Conservation (phyloP, 1,140 invertebrate genomes). For the Tyrophagus putrescentiae region DNA sequence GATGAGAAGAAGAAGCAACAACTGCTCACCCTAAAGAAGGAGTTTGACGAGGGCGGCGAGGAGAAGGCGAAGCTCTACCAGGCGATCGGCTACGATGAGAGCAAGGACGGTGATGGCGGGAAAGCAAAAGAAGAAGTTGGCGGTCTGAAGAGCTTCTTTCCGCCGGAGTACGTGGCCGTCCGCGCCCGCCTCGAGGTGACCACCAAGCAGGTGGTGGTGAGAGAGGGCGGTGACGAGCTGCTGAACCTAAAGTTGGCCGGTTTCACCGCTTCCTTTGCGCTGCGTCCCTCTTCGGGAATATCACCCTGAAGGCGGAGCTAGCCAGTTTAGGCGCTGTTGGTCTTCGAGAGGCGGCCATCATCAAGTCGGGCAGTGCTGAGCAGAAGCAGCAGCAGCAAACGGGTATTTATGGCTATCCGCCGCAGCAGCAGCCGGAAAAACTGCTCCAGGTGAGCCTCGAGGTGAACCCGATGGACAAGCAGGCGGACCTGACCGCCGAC, state of each 20-base stretch:
- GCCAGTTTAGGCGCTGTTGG: too few species aligned
- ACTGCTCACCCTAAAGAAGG: too few species aligned
- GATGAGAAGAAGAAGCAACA: too few species aligned
- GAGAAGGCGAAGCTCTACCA: conserved; percentile 83
- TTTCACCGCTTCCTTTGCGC: not conserved
- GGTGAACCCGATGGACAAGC: conserved; percentile 68
- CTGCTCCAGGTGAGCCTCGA: conserved; percentile 57
- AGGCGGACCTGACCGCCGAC: conserved; percentile 51
- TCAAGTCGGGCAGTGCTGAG: too few species aligned
- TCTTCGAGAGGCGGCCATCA: too few species aligned
- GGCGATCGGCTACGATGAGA: conserved; percentile 89
- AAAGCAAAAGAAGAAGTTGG: too few species aligned
- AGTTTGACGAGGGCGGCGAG: conserved; percentile 72
- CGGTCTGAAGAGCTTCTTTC: conserved; percentile 56
- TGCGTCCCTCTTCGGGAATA: conserved; percentile 14
- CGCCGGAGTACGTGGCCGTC: conserved; percentile 59
- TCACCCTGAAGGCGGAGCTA: not conserved
- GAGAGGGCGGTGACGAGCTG: conserved; percentile 33
- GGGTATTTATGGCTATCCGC: too few species aligned
- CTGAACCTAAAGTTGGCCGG: not conserved
- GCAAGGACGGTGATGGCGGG: too few species aligned
- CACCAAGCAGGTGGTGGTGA: conserved; percentile 44
- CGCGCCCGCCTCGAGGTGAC: conserved; percentile 50
- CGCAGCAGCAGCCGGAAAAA: too few species aligned
- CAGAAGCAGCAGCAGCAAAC: too few species aligned